phyloP scores from a whole-genome alignment of 1,140 invertebrate genomes.

The Nymphalis io region DNA sequence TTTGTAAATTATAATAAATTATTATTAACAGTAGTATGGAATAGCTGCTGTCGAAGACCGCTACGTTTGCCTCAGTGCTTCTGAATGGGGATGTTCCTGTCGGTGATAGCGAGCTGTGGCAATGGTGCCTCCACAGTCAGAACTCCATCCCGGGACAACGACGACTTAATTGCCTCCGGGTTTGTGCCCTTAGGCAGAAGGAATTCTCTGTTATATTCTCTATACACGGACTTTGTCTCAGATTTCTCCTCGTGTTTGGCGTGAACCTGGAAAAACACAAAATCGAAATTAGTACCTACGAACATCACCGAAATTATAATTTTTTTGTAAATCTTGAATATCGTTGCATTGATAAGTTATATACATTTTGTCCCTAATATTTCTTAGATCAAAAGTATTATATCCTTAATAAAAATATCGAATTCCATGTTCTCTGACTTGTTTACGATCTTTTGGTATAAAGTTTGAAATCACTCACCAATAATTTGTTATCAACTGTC shows the following conservation, averaged over 20 bases:
- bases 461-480: constrained; percentile 85
- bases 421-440: too few relatives aligned
- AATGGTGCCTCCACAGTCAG: constrained; percentile 96
- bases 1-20: constrained; percentile 78
- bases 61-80: constrained; percentile 69
- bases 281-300: neutral
- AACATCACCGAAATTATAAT: neutral
- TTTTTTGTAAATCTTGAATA: too few relatives aligned
- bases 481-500: constrained; percentile 96
- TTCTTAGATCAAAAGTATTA: too few relatives aligned
- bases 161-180: constrained; percentile 94
- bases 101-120: constrained; percentile 85
- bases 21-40: constrained; percentile 80
- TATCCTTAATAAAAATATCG: too few relatives aligned
- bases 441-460: too few relatives aligned
- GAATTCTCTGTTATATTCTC: constrained; percentile 98
- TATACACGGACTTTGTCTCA: constrained; percentile 95
- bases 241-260: constrained; percentile 98
- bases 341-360: too few relatives aligned
- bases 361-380: too few relatives aligned
- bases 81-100: constrained; percentile 80
- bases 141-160: constrained; percentile 94
- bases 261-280: constrained; percentile 88
- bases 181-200: constrained; percentile 95
- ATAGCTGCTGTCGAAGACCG: constrained; percentile 67